phyloP scores from a whole-genome alignment of 1,140 invertebrate genomes.

The Bombus picipes region DNA sequence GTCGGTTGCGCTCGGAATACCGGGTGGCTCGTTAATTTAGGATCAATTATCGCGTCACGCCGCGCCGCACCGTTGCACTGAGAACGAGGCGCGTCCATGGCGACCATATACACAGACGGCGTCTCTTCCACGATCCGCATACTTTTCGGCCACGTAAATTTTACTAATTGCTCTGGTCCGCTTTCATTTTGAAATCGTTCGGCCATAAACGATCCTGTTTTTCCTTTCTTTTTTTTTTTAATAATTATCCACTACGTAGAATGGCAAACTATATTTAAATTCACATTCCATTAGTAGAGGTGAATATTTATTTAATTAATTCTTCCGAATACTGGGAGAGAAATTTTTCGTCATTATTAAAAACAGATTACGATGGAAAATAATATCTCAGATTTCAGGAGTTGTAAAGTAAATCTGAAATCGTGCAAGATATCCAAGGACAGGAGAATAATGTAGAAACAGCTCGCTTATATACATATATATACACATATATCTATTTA shows the following conservation, averaged over 20 bases:
- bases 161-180: slow-evolving; percentile 28
- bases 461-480: not conserved
- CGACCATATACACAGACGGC: not conserved
- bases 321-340: not conserved
- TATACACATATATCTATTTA: slow-evolving; percentile 43
- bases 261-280: not conserved
- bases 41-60: slow-evolving; percentile 72
- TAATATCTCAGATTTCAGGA: too few species aligned
- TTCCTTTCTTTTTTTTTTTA: fast-evolving
- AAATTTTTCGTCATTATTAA: not conserved
- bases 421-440: not conserved
- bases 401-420: not conserved
- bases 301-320: not conserved
- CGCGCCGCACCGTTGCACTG: slow-evolving; percentile 49
- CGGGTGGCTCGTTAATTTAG: slow-evolving; percentile 72
- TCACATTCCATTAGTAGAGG: not conserved
- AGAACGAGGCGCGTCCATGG: slow-evolving; percentile 60
- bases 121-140: slow-evolving; percentile 38
- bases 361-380: not conserved
- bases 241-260: not conserved
- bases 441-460: slow-evolving; percentile 28
- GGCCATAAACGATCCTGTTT: not conserved
- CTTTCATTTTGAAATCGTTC: slow-evolving; percentile 21
- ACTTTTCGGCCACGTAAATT: slow-evolving; percentile 30
- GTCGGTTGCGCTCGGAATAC: slow-evolving; percentile 58